Evolutionary conservation across 2,113 vertebrate species (phyloP), one percentile per base, ranked within the genome.

Genomic region (Tenebrosternarchus preto): DNA sequence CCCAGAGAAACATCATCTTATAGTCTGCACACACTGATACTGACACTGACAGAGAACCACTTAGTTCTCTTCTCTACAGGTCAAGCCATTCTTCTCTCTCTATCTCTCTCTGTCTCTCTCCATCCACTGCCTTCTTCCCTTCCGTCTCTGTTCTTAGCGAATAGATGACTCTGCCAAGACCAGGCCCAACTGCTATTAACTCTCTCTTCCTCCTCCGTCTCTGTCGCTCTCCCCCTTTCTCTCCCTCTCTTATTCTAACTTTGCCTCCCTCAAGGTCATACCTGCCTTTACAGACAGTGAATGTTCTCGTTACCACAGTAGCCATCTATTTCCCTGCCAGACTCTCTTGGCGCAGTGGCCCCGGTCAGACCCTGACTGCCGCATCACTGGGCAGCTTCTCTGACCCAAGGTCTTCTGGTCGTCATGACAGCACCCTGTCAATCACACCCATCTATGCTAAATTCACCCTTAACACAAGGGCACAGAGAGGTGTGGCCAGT

Each of bases 111-210:
- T 50, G 6, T 68, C 20, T 43, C 56, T 77, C 75, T 78, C 63
- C 78, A 73, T 82, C 68, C 36, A 36, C 36, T 73, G 57, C 55
- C 31, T 39, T 12, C 56, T 39, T 72, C 57, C 25, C 1, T 31
- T 24, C 31, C 24, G 27, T 53, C 74, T 74, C 39, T 70, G 63
- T 82, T 71, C 83, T 69, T 22, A 86, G 70, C 76, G 84, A 89
- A 90, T 87, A 84, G 83, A 90, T 89, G 87, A 87, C 84, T 85
- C 84, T 87, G 87, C 86, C 90, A 89, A 69, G 83, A 77, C 61
- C 79, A 87, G 87, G 85, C 88, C 87, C 84, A 50, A 67, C 70
- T 56, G 66, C 73, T 69, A 67, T 69, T 76, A 84, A 78, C 83
- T 81, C 24, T n/a, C 5, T 70, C n/a, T 25, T 17, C 55, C 68